Conservation (phyloP, 2,113 vertebrate species). For the Cranoglanis bouderius region DNA sequence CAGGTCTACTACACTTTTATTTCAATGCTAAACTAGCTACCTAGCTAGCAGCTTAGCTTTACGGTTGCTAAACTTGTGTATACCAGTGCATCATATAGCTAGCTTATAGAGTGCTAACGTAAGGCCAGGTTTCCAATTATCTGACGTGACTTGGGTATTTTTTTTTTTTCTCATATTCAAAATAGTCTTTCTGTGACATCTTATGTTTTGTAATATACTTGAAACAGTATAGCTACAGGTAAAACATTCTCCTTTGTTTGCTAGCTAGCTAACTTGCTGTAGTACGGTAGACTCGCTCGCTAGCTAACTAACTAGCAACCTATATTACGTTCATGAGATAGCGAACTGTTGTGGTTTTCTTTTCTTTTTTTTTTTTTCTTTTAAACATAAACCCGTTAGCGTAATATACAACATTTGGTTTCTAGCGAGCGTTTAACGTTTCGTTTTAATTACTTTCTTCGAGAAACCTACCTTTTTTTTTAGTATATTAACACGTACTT, state of each 20-base stretch:
- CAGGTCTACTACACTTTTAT: neutral
- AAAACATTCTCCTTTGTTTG: neutral
- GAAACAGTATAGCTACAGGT: neutral
- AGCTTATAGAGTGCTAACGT: neutral
- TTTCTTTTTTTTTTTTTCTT: neutral
- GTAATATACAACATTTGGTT: neutral
- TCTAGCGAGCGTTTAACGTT: neutral
- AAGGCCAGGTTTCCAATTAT: neutral
- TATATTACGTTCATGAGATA: neutral
- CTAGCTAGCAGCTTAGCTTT: neutral
- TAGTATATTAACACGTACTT: neutral
- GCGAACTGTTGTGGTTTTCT: neutral
- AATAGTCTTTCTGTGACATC: neutral
- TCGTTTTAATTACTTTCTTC: neutral
- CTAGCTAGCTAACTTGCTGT: conserved; percentile 18
- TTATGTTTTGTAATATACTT: neutral
- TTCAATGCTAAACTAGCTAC: neutral
- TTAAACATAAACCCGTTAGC: neutral
- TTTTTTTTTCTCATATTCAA: too few relatives aligned
- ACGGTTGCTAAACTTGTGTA: neutral
- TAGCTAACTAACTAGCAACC: neutral
- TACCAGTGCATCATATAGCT: neutral
- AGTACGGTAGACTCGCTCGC: neutral
- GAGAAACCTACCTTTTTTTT: neutral
- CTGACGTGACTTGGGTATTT: neutral